Base-by-base conservation (phyloP, 2,888 invertebrate species). In the Thysanoteuthis rhombus region DNA sequence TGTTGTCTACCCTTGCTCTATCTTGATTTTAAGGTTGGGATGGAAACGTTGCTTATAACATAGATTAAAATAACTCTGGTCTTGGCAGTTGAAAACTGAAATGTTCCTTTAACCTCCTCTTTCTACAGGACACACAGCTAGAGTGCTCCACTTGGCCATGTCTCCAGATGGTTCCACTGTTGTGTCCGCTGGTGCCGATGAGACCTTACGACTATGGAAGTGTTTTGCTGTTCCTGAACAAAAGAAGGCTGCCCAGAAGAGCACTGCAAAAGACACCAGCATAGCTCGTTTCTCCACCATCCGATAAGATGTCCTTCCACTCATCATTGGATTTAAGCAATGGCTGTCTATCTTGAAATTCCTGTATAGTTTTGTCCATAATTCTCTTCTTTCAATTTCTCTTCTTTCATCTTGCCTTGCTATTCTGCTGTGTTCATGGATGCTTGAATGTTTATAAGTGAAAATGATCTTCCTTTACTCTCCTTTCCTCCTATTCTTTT, bases 131-230 rank as follows among this genome's bases (percentile, higher is more conserved):
- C 99, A 99, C 97, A 98, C 98, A 93, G 98, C 98, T 89, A 97
- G 99, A 89, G 98, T 99, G 92, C 97, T 99, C 94, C 98, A 99
- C 97, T 98, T 99, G 95, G 98, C 98, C 22, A 98, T 99, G 97
- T 99, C 99, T 6, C 99, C 99, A 0, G 99, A 99, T 97, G 99
- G 99, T 28, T 98, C 98, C 93, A 98, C 98, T 0, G 98, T 99
- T 0, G 98, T 99, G 40, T 99, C 99, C 89, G 99, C 99, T 2
- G 99, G 99, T 93, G 99, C 99, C 0, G 99, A 99, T 97, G 99
- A 99, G 97, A 99, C 99, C 0, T 97, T 99, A 47, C 97, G 99
- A 94, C 97, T 99, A 58, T 99, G 99, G 99, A 99, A 99, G 96
- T 99, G 99, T 97, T 99, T 99, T 97, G 95, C 95, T 28, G 94